These are phyloP conservation scores for Rhynchophorus ferrugineus DNA, from an alignment of 1,140 invertebrate species.

Conservation along the genomic window DNA sequence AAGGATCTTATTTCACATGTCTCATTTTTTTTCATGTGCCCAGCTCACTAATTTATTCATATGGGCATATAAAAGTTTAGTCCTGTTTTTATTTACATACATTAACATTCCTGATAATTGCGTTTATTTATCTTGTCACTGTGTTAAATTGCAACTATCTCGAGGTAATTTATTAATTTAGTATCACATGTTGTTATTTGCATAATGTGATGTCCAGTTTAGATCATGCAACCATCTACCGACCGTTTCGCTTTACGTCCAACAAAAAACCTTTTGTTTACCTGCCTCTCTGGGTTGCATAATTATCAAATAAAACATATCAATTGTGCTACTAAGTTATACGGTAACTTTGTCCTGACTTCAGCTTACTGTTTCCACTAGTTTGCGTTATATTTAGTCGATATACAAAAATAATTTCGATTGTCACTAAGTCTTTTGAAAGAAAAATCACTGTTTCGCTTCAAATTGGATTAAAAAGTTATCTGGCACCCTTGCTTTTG, in stretches of 20 bases:
- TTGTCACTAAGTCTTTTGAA: too few species aligned
- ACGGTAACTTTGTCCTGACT: too few species aligned
- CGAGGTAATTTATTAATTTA: slow-evolving; percentile 23
- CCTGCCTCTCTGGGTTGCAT: too few species aligned
- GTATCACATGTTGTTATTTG: slow-evolving; percentile 18
- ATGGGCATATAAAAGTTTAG: slow-evolving; percentile 8
- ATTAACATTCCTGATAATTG: slow-evolving; percentile 23
- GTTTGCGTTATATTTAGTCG: too few species aligned
- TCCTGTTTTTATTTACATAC: slow-evolving; percentile 17
- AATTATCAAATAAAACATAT: too few species aligned
- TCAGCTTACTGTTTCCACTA: too few species aligned
- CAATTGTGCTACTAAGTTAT: too few species aligned
- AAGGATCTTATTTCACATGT: background rate
- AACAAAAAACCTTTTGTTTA: background rate
- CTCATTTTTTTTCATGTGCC: background rate
- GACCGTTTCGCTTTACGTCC: slow-evolving; percentile 9
- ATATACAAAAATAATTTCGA: too few species aligned
- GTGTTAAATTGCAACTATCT: slow-evolving; percentile 24
- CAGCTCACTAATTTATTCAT: slow-evolving; percentile 12
- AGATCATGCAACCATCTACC: background rate
- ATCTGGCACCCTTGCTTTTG: too few species aligned
- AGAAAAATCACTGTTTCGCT: too few species aligned
- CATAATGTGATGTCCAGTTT: slow-evolving; percentile 19
- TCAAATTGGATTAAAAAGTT: too few species aligned
- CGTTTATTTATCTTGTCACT: slow-evolving; percentile 23